Evolutionary conservation across 2,888 invertebrate genomes (phyloP).

Genomic region (Microplitis deprimator): DNA sequence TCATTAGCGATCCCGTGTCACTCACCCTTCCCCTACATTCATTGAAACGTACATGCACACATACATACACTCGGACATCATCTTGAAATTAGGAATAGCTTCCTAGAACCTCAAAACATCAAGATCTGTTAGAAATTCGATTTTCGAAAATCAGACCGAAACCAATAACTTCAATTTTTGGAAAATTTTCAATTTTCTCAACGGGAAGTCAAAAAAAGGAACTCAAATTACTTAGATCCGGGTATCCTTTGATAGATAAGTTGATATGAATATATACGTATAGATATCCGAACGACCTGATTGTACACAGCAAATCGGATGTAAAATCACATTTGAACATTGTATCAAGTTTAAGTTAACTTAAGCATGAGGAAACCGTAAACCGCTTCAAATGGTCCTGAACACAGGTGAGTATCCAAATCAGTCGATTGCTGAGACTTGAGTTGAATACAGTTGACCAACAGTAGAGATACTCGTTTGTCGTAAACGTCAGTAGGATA

Average conservation of each 20-base stretch:
- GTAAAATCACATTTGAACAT: conserved; percentile 29
- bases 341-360: conserved; percentile 28
- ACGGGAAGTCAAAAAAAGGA: background rate
- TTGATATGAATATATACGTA: background rate
- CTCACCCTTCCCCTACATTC: no score
- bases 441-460: conserved; percentile 37
- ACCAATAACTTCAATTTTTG: no score
- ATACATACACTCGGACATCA: no score
- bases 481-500: conserved; percentile 41
- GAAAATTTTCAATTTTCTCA: no score
- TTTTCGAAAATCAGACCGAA: no score
- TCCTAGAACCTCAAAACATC: no score
- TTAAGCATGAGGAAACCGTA: conserved; percentile 33
- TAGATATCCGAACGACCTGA: background rate
- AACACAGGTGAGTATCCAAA: conserved; percentile 31
- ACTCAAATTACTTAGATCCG: background rate
- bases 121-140: no score
- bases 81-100: no score
- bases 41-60: no score
- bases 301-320: background rate
- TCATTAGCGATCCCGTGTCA: no score
- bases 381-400: conserved; percentile 30
- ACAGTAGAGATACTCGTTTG: conserved; percentile 33
- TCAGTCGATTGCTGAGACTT: conserved; percentile 30
- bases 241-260: background rate